These are phyloP conservation scores for Plotosus lineatus DNA, from an alignment of 2,113 vertebrate species.

Conservation along the genomic window DNA sequence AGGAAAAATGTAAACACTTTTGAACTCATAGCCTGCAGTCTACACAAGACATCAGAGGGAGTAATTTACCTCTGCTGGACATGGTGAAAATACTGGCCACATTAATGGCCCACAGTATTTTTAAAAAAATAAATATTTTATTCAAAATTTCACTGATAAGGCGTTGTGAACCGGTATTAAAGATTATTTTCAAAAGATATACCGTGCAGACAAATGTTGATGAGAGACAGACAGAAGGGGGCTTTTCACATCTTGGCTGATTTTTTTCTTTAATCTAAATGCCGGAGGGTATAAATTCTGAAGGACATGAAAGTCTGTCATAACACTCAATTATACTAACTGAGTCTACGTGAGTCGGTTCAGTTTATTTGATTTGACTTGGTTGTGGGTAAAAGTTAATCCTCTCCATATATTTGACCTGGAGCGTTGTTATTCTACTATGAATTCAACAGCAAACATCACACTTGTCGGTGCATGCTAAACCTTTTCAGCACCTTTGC, in stretches of 20 bases:
- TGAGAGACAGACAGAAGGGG: background rate
- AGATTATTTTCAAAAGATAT: conserved; percentile 26
- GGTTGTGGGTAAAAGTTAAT: conserved; percentile 46
- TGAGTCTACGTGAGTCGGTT: conserved; percentile 24
- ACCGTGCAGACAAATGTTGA: background rate
- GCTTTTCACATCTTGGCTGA: background rate
- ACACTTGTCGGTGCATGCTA: conserved; percentile 10
- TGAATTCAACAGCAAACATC: conserved; percentile 44
- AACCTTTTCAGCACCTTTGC: conserved; percentile 22
- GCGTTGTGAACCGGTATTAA: conserved; percentile 18
- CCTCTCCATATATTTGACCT: conserved; percentile 46
- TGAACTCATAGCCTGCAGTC: conserved; percentile 28
- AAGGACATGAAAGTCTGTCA: conserved; percentile 44
- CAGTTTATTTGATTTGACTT: conserved; percentile 44
- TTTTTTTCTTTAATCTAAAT: conserved; percentile 36
- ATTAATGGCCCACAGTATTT: background rate
- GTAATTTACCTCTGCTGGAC: background rate
- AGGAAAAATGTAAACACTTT: conserved; percentile 21
- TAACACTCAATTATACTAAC: conserved; percentile 37
- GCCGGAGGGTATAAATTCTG: conserved; percentile 23
- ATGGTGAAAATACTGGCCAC: background rate
- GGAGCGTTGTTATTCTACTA: conserved; percentile 41
- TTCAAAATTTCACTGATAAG: conserved; percentile 15
- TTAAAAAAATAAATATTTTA: background rate
- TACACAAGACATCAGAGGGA: conserved; percentile 6